Evolutionary conservation across 1,140 invertebrate species (phyloP).

Genomic region (Caerostris darwini): DNA sequence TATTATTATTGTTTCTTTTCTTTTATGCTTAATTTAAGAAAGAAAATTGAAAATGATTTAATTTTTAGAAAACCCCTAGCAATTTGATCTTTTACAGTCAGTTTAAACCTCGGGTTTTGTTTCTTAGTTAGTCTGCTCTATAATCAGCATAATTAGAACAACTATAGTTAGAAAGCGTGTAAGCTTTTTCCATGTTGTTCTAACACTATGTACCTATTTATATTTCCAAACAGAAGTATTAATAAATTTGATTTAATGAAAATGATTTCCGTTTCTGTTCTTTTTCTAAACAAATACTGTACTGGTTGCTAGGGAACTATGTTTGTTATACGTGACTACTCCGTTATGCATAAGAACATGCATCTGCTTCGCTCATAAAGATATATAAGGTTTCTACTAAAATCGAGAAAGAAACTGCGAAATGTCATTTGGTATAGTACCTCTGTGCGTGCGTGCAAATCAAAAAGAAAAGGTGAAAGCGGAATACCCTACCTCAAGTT

Average conservation of each 20-base stretch:
- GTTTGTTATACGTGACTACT: background rate
- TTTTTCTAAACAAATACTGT: background rate
- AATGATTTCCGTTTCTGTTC: background rate
- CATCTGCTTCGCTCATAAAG: background rate
- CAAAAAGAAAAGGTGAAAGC: background rate
- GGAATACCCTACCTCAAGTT: background rate
- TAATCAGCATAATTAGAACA: background rate
- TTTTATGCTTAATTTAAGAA: too few species aligned
- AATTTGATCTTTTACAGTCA: too few species aligned
- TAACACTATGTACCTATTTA: background rate
- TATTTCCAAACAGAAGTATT: background rate
- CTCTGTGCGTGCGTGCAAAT: background rate
- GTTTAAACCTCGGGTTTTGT: too few species aligned
- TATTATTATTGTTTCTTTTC: too few species aligned
- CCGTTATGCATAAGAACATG: background rate
- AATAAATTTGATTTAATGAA: background rate
- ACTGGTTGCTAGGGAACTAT: slow-evolving; percentile 22
- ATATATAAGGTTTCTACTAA: background rate
- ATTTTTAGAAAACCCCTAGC: too few species aligned
- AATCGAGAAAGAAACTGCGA: background rate
- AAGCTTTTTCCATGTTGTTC: background rate
- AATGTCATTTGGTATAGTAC: background rate
- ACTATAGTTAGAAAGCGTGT: background rate
- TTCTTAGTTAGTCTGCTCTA: background rate
- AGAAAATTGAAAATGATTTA: too few species aligned